Evolutionary conservation across 2,888 invertebrate species (phyloP), one percentile per base, ranked within the genome.

Genomic region (Temnothorax ravouxi): DNA sequence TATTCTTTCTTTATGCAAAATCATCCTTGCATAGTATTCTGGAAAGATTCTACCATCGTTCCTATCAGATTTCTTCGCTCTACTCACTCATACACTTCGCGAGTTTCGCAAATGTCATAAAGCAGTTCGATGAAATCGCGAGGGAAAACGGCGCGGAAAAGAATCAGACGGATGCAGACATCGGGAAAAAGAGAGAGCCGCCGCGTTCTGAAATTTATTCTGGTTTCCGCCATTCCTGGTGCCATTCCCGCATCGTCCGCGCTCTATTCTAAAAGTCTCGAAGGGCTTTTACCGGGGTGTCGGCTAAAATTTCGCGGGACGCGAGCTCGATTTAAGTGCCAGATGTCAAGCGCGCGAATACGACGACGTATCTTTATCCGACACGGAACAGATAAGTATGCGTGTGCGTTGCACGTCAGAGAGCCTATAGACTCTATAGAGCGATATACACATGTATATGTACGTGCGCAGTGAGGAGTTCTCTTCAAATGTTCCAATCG

Each of bases 281-380:
- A 59, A 79, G 47, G 34, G 79, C 72, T 79, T 72, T 72, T 79
- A 79, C 54, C 54, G n/a, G 6, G 6, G 13, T 56, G 54, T 79
- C 72, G 79, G 38, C 25, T 72, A 47, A 79, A 79, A 72, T 79
- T 79, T 72, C 21, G 47, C 38, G 34, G 38, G 66, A 64, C 21
- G 62, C 29, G 21, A 18, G 34, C 18, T 72, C 72, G 59, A 50
- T 79, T 72, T 72, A 72, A 79, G 25, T 72, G 52, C 34, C 62
- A 21, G 52, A 18, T 41, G 47, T 21, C 29, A 54, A 54, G 54
- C 41, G 41, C 21, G 72, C 34, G 47, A 59, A 72, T 47, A 38
- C 38, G 71, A 3, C 59, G 72, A 41, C 56, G 21, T 79, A 59
- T 71, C 79, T 71, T 56, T 13, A 59, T 79, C 34, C 44, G 44